Conservation (phyloP, 2,113 vertebrate genomes). For the Proteles cristata region DNA sequence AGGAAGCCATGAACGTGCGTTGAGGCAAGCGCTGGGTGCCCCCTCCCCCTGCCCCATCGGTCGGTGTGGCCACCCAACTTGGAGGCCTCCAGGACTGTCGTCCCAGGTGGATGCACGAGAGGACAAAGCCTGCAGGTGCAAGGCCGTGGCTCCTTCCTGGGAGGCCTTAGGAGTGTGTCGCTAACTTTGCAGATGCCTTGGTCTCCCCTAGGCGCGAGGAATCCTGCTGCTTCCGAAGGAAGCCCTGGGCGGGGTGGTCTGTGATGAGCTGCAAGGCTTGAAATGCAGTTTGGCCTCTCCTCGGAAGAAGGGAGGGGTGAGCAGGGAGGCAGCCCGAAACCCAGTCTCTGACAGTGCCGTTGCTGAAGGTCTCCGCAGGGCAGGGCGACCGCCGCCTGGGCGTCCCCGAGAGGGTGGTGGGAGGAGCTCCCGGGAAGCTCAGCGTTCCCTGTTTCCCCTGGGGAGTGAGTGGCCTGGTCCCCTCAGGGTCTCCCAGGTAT, state of each 20-base stretch:
- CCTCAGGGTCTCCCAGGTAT: background rate
- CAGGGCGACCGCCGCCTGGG: background rate
- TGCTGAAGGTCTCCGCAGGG: background rate
- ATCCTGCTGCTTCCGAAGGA: background rate
- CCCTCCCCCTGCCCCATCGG: background rate
- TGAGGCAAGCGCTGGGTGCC: background rate
- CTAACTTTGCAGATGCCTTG: background rate
- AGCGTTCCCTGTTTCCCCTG: background rate
- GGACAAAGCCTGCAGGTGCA: background rate
- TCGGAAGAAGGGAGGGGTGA: background rate
- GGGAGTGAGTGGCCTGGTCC: background rate
- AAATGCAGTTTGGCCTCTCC: background rate
- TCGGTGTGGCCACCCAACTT: too few species aligned
- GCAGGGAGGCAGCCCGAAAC: background rate
- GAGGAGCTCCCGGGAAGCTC: fast-evolving
- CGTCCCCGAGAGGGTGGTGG: background rate
- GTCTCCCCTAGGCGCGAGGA: fast-evolving
- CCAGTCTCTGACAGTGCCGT: background rate
- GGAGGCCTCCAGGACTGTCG: background rate
- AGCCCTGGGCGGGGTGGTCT: fast-evolving
- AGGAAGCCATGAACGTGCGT: background rate
- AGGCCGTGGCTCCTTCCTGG: fast-evolving
- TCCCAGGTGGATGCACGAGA: background rate
- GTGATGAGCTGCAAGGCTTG: background rate
- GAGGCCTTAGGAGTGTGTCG: background rate